These are phyloP conservation scores for Steinernema khuongi DNA, from an alignment of 1,140 invertebrate genomes.

Conservation along the genomic window DNA sequence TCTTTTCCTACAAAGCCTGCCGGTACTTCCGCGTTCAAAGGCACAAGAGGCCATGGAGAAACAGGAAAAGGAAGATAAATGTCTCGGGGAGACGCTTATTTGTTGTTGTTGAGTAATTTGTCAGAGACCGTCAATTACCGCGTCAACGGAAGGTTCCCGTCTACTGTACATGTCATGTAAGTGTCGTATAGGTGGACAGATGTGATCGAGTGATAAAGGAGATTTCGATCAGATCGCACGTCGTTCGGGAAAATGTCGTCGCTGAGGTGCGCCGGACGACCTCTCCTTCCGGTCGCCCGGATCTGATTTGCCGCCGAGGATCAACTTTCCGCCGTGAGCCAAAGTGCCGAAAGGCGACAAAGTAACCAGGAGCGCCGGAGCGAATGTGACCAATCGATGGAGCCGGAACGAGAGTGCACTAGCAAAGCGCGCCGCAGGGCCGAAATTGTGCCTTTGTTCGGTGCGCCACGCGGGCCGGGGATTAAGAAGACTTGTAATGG, in stretches of 20 bases:
- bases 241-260: not conserved
- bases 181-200: slow-evolving; percentile 3
- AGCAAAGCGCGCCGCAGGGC: not conserved
- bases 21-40: too few relatives aligned
- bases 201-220: not conserved
- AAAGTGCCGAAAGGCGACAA: not conserved
- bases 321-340: too few relatives aligned
- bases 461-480: not conserved
- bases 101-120: slow-evolving; percentile 4
- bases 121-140: not conserved
- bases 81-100: not conserved
- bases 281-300: not conserved
- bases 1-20: too few relatives aligned
- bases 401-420: not conserved
- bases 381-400: slow-evolving; percentile 9
- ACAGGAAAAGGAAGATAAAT: not conserved
- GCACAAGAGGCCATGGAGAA: not conserved
- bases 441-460: slow-evolving; percentile 8
- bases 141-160: slow-evolving; percentile 1
- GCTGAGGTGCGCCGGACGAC: slow-evolving; percentile 2
- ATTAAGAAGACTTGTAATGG: not conserved
- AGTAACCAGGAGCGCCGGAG: not conserved
- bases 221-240: not conserved
- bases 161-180: slow-evolving; percentile 13
- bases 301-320: not conserved